Percentiles rank a stretch among this genome's conserved stretches.
phyloP scores from a whole-genome alignment of 2,888 invertebrate species.

The Lacanobia oleracea region DNA sequence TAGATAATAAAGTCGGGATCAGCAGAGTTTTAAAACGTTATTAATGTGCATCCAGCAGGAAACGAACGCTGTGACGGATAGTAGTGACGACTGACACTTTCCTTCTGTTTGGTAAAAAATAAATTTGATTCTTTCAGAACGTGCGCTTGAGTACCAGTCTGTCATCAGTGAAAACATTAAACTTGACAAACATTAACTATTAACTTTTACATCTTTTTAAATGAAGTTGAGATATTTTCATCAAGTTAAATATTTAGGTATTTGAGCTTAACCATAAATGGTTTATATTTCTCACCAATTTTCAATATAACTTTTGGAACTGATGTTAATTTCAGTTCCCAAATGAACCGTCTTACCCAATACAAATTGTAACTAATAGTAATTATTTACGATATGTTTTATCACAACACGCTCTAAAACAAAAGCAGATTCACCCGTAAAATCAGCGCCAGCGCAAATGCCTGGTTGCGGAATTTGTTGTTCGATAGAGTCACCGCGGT shows the following conservation, averaged over 20 bases:
- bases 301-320: not conserved
- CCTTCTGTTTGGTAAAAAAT: constrained; percentile 86
- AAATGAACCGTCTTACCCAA: not conserved
- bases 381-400: not conserved
- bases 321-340: not conserved
- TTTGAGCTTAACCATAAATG: not conserved
- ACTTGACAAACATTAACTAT: constrained; percentile 34
- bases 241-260: not conserved
- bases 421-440: constrained; percentile 1
- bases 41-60: constrained; percentile 83
- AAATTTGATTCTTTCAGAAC: constrained; percentile 69
- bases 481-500: no score
- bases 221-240: constrained; percentile 6
- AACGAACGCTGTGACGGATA: constrained; percentile 86
- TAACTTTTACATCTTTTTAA: constrained; percentile 17
- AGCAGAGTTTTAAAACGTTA: constrained; percentile 77
- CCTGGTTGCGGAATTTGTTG: not conserved
- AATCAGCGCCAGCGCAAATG: not conserved
- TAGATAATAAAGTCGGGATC: constrained; percentile 68
- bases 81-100: constrained; percentile 87
- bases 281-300: not conserved
- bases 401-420: constrained; percentile 29
- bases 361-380: not conserved
- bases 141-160: constrained; percentile 44
- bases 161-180: constrained; percentile 56